Conservation (phyloP, 2,797 vertebrate species). For the Pseudochaenichthys georgianus region DNA sequence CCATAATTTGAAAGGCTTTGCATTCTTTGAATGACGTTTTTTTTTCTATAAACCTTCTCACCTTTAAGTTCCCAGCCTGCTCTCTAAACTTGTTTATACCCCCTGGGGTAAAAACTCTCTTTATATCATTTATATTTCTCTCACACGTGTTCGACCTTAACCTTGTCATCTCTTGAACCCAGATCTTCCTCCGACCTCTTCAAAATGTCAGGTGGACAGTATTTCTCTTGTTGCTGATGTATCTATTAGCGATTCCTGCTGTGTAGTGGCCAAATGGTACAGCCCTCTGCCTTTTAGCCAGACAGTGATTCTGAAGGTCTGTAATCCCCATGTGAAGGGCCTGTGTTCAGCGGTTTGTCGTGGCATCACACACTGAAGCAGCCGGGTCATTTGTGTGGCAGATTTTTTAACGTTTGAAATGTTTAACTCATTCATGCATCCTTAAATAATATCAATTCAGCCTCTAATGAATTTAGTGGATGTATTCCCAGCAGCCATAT, state of each 20-base stretch:
- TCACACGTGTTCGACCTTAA: slow-evolving; percentile 21
- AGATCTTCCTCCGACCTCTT: slow-evolving; percentile 23
- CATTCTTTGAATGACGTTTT: neutral
- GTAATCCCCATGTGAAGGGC: neutral
- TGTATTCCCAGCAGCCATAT: neutral
- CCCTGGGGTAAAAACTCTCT: slow-evolving; percentile 30
- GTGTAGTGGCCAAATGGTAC: neutral
- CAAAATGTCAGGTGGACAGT: slow-evolving; percentile 35
- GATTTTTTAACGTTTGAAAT: slow-evolving; percentile 22
- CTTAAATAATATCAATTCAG: slow-evolving; percentile 26
- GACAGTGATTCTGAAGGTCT: slow-evolving; percentile 15
- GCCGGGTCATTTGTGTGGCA: neutral
- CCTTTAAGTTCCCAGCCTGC: neutral
- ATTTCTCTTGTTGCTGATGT: slow-evolving; percentile 27
- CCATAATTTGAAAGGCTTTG: too few relatives aligned
- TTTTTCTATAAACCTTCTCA: neutral
- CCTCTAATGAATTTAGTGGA: slow-evolving; percentile 19
- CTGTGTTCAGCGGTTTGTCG: neutral
- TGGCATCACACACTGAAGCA: neutral
- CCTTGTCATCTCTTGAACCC: slow-evolving; percentile 24
- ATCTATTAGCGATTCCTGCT: slow-evolving; percentile 34
- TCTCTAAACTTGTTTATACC: neutral
- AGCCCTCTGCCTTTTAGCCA: slow-evolving; percentile 27
- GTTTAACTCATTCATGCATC: slow-evolving; percentile 21
- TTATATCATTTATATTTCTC: slow-evolving; percentile 36